A percentile compares a stretch with the other conserved stretches of the same genome.
These are phyloP conservation scores for Enteromius afrohamiltoni DNA, from an alignment of 2,797 vertebrate genomes.

Conservation along the genomic window DNA sequence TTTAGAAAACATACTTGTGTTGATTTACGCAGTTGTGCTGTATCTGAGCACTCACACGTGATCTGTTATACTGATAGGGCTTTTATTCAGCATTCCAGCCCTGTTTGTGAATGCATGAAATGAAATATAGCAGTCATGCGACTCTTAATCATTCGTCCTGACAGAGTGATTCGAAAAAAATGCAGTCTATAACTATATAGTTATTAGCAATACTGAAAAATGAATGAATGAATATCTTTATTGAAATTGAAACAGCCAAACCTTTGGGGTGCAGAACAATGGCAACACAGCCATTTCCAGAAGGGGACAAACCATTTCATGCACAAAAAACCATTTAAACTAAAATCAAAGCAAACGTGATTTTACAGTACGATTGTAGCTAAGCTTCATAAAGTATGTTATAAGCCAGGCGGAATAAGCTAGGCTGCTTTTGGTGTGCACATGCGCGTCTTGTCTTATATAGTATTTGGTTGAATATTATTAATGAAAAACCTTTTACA, in stretches of 20 bases:
- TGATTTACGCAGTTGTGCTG: background rate
- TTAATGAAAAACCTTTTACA: background rate
- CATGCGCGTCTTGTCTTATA: background rate
- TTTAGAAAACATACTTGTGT: background rate
- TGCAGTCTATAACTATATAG: background rate
- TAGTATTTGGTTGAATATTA: background rate
- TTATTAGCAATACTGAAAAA: background rate
- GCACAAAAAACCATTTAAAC: background rate
- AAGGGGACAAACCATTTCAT: background rate
- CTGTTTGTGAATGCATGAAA: background rate
- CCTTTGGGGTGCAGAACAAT: too few relatives aligned
- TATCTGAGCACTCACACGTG: background rate
- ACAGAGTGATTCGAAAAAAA: background rate
- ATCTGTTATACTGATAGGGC: background rate
- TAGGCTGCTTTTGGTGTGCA: background rate
- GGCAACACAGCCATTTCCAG: background rate
- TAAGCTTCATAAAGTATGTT: background rate
- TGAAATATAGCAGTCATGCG: background rate
- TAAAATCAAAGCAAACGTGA: background rate
- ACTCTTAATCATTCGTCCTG: background rate
- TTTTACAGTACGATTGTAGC: background rate
- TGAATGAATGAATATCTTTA: too few relatives aligned
- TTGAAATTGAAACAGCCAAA: too few relatives aligned
- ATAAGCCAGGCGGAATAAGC: background rate
- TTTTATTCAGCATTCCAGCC: constrained; percentile 1